Evolutionary conservation across 2,888 invertebrate genomes (phyloP).

Genomic region (Heliconius hortense): DNA sequence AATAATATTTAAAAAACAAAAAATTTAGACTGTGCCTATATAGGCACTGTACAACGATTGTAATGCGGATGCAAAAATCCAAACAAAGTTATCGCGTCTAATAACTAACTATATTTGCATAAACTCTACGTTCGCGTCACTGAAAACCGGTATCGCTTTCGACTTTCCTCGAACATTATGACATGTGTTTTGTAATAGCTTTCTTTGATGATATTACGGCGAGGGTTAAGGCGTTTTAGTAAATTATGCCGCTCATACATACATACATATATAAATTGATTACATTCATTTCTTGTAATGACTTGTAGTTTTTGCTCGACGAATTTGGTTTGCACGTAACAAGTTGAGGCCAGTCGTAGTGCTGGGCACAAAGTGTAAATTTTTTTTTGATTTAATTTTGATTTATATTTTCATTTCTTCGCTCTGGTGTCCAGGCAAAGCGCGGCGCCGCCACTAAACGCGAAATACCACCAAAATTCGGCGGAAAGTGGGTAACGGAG

Average conservation of each 20-base stretch:
- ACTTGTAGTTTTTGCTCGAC: constrained; percentile 12
- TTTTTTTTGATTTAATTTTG: too few relatives aligned
- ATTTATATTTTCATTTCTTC: too few relatives aligned
- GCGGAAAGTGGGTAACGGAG: too few relatives aligned
- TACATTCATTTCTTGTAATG: constrained; percentile 26
- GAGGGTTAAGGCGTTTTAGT: constrained; percentile 15
- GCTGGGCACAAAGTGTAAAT: too few relatives aligned
- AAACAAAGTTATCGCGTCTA: constrained; percentile 23
- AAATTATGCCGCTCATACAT: constrained; percentile 32
- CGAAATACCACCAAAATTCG: too few relatives aligned
- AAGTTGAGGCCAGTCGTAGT: too few relatives aligned
- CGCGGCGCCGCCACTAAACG: too few relatives aligned
- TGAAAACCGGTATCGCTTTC: constrained; percentile 72
- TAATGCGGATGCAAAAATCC: constrained; percentile 16
- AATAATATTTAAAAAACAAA: neutral
- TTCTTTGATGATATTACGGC: constrained; percentile 69
- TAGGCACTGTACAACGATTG: neutral
- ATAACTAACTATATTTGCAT: constrained; percentile 34
- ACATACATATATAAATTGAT: constrained; percentile 24
- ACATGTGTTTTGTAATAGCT: constrained; percentile 71
- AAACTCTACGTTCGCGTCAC: constrained; percentile 35
- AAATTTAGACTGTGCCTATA: neutral
- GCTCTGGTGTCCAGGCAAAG: too few relatives aligned
- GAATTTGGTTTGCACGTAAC: neutral
- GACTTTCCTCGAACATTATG: constrained; percentile 70